Evolutionary conservation across 2,113 vertebrate genomes (phyloP).

Genomic region (Pomatorhinus ruficollis): DNA sequence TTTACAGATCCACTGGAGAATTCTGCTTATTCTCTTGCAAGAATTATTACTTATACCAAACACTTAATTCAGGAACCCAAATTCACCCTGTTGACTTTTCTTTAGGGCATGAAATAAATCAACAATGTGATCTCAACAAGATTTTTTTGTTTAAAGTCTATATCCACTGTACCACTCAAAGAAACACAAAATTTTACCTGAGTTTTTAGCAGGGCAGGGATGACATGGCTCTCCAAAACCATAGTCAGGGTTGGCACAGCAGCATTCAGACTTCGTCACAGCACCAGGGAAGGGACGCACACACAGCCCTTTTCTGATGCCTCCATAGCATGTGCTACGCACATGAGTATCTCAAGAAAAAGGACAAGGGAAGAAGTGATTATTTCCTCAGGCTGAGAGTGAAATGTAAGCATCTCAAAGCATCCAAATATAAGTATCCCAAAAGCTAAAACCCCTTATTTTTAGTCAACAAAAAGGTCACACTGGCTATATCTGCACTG

Average conservation of each 20-base stretch:
- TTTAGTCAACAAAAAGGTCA: neutral
- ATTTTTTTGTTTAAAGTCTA: neutral
- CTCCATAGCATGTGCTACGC: constrained; percentile 81
- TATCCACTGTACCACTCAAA: neutral
- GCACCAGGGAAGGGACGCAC: constrained; percentile 74
- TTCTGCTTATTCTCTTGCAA: neutral
- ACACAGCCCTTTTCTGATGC: constrained; percentile 74
- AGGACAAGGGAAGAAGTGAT: neutral
- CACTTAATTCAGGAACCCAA: neutral
- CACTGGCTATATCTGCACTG: neutral
- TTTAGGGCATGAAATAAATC: neutral
- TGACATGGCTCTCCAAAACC: constrained; percentile 79
- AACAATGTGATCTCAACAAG: neutral
- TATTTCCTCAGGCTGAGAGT: neutral
- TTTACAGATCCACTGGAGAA: neutral
- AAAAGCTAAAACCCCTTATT: neutral
- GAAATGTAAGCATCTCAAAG: neutral
- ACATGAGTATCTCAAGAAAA: constrained; percentile 74
- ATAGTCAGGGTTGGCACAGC: constrained; percentile 78
- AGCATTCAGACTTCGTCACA: constrained; percentile 81
- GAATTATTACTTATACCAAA: neutral
- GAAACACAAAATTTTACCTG: constrained; percentile 58
- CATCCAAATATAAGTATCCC: neutral
- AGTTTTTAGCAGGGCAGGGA: constrained; percentile 76
- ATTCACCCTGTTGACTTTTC: neutral